Evolutionary conservation across 2,888 invertebrate genomes (phyloP), one percentile per base, ranked within the genome.

Genomic region (Ditylenchus weischeri): DNA sequence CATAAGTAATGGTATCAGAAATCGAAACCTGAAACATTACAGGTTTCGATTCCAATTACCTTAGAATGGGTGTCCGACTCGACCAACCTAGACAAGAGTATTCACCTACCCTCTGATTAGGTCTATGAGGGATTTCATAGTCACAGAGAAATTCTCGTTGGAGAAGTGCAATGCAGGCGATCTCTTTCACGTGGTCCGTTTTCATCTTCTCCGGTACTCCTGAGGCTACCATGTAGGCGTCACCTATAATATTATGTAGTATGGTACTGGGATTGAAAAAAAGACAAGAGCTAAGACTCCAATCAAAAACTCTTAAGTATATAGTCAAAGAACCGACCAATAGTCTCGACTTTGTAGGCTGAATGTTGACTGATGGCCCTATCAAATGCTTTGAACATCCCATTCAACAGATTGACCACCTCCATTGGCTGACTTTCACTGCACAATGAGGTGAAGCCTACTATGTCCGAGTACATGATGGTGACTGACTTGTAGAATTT

Each of bases 391-490:
- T 75, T 72, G 65, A 79, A 81, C 71, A 81, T 75, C 23, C 79
- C 79, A 36, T 76, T 76, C 36, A 81, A 70, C 60, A 81, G 71
- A 10, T 68, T 70, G 49, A 81, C 81, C 49, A 81, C 80, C 68
- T 81, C 81, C 77, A 81, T 76, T 29, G 81, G 81, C 35, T 73
- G 59, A 54, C 75, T 75, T 54, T 81, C 77, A 6, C 78, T 78
- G 68, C 81, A 79, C 29, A 81, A 69, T n/a, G 78, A 76, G 3
- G 81, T 81, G 74, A 81, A 81, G 13, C 81, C 81, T 64, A 81
- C 81, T 62, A 81, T 81, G 68, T 81, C 81, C 18, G 79, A 80
- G 70, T 81, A 81, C 63, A 76, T 76, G 15, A 81, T 78, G 1
- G 81, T 79, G 19, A 74, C 76, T 21, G 75, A 69, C 57, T 73